Evolutionary conservation across 2,113 vertebrate species (phyloP), one percentile per base, ranked within the genome.

Genomic region (Pelusios castaneus): DNA sequence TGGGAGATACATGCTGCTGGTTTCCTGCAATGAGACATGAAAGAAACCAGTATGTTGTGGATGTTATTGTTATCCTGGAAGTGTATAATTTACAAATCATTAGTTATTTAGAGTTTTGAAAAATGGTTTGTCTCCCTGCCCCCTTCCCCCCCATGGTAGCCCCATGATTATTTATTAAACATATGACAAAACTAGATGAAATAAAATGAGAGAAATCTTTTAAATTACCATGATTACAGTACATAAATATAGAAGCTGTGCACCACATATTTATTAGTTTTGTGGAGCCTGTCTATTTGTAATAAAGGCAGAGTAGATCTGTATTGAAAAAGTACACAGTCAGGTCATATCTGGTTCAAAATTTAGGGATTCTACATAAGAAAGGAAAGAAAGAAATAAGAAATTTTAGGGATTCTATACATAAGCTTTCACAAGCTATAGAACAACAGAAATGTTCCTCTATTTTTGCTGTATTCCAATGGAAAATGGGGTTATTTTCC

Each of bases 11-110:
- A 19, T 41, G n/a, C 1, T 1, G 49, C 67, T 80, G 54, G 31
- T 16, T 14, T 84, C 63, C 80, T 54, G 45, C 19, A 52, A 41
- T 58, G 24, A 47, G 76, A 47, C 7, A 49, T 13, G 4, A 2
- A 29, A 73, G 10, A 25, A n/a, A 77, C 2, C 5, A 17, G 13
- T 5, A 1, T 6, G 27, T 4, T 2, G 5, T 1, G 0, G 4
- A 8, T 24, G n/a, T 31, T 49, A 49, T 56, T 17, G 21, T 8
- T 4, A 6, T 29, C 29, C 31, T 88, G 43, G 17, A n/a, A 54
- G 29, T 16, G 5, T 31, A 81, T 10, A 70, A 54, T 27, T 6
- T 34, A 56, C 56, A 90, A 93, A 67, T 38, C 52, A 88, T 8
- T 49, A 25, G 5, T 25, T 27, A 41, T 10, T 78, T 10, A 81